These are phyloP conservation scores for Engystomops pustulosus DNA, from an alignment of 2,113 vertebrate species.

Conservation along the genomic window DNA sequence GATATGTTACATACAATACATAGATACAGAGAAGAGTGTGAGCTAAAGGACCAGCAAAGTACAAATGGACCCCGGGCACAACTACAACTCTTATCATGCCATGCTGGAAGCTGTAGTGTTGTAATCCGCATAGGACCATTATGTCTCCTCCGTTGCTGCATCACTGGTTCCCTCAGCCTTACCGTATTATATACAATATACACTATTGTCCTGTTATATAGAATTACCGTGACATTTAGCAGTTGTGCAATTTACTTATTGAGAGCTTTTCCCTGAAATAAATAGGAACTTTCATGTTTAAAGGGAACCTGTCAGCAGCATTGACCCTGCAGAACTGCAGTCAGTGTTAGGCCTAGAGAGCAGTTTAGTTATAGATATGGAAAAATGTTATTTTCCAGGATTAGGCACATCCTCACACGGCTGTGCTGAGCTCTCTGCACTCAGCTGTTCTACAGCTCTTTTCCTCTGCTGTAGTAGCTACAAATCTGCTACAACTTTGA, in stretches of 20 bases:
- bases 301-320: background rate
- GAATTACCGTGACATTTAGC: background rate
- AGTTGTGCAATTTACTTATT: background rate
- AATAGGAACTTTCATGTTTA: background rate
- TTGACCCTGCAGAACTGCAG: no score
- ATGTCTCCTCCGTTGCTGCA: background rate
- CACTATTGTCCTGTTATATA: background rate
- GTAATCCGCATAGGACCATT: background rate
- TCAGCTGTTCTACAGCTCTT: no score
- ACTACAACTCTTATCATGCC: background rate
- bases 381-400: no score
- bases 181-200: background rate
- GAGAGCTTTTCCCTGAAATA: background rate
- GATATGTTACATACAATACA: slow-evolving; percentile 32
- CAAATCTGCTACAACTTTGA: no score
- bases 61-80: background rate
- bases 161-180: background rate
- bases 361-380: no score
- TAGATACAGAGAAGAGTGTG: background rate
- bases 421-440: no score
- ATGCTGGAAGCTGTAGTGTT: background rate
- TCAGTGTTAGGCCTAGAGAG: no score
- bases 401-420: no score
- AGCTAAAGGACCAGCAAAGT: no score
- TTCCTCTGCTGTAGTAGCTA: no score